These are phyloP conservation scores for Synergus itoensis DNA, from an alignment of 2,888 invertebrate genomes.

Conservation along the genomic window DNA sequence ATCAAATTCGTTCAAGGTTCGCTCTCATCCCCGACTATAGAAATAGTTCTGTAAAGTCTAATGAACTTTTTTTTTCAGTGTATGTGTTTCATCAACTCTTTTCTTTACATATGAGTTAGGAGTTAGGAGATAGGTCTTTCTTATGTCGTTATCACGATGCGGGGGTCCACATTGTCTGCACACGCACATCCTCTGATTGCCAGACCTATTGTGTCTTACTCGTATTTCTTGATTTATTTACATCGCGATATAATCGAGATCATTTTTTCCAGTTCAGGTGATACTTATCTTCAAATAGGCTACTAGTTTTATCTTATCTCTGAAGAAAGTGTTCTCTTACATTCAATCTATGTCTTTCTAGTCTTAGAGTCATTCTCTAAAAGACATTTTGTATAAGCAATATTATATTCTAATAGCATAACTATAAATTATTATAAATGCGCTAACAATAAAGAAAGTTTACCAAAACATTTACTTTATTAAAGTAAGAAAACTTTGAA, in stretches of 20 bases:
- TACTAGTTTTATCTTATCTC: slow-evolving; percentile 11
- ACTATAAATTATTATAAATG: too few relatives aligned
- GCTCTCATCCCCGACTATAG: too few relatives aligned
- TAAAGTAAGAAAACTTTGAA: too few relatives aligned
- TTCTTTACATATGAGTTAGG: neutral
- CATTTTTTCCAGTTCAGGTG: neutral
- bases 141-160: slow-evolving; percentile 10
- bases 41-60: too few relatives aligned
- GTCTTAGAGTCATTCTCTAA: neutral
- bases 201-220: slow-evolving; percentile 2
- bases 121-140: slow-evolving; percentile 11
- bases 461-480: too few relatives aligned
- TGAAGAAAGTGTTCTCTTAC: neutral
- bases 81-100: slow-evolving; percentile 9
- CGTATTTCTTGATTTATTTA: slow-evolving; percentile 6
- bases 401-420: neutral
- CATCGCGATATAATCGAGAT: neutral
- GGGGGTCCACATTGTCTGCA: slow-evolving; percentile 20
- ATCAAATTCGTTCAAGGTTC: too few relatives aligned
- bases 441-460: too few relatives aligned
- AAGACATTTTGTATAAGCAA: neutral
- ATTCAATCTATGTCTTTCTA: neutral
- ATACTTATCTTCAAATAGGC: slow-evolving; percentile 11
- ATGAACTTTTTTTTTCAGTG: neutral
- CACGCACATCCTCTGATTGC: slow-evolving; percentile 24